Evolutionary conservation across 2,113 vertebrate species (phyloP).

Genomic region (Phainopepla nitens): DNA sequence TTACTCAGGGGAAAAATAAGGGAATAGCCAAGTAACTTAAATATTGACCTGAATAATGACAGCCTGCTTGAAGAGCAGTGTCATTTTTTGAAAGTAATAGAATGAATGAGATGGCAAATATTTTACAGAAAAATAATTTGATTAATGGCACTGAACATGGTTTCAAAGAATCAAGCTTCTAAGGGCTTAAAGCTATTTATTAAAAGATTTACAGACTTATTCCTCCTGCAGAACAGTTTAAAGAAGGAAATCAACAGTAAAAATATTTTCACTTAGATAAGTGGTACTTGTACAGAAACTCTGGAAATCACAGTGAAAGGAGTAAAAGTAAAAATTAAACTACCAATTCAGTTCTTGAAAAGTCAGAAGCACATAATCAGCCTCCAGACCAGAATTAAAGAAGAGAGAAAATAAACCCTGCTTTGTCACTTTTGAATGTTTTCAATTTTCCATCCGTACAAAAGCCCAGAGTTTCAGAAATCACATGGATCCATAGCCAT

Average conservation of each 20-base stretch:
- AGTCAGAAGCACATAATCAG: background rate
- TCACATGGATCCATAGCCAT: accelerated
- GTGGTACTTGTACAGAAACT: background rate
- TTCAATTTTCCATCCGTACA: background rate
- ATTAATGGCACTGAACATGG: background rate
- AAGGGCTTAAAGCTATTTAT: background rate
- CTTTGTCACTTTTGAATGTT: background rate
- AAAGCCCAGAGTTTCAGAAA: background rate
- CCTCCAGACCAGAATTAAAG: background rate
- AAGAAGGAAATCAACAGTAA: background rate
- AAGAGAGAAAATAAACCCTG: background rate
- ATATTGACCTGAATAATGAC: background rate
- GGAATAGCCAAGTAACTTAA: background rate
- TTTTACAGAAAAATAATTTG: background rate
- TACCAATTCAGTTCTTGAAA: background rate
- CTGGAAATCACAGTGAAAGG: background rate
- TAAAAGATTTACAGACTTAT: background rate
- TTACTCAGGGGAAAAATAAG: background rate
- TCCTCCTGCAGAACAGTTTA: background rate
- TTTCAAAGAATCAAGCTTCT: background rate
- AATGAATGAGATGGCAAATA: background rate
- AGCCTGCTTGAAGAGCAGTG: background rate
- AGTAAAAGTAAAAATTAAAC: background rate
- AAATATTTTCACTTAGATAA: background rate
- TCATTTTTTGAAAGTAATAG: background rate